Evolutionary conservation across 2,888 invertebrate genomes (phyloP).

Genomic region (Acanthosepion esculentum): DNA sequence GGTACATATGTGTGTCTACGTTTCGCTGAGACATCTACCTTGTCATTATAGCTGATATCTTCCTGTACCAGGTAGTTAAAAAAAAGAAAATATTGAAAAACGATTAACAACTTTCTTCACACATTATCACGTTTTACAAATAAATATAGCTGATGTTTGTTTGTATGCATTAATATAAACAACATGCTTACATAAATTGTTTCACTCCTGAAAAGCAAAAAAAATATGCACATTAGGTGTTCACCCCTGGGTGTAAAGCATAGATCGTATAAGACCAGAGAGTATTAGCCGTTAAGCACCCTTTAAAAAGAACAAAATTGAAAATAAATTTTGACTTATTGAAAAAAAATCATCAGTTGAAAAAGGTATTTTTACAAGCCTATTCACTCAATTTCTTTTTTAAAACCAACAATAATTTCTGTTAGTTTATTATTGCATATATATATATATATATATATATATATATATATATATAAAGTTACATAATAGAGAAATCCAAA

Average conservation of each 20-base stretch:
- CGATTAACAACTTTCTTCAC: background rate
- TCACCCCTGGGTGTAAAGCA: background rate
- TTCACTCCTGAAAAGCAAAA: background rate
- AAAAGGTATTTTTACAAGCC: background rate
- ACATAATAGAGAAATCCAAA: background rate
- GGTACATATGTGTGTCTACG: background rate
- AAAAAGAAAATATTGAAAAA: background rate
- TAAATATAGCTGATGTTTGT: background rate
- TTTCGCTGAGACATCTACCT: background rate
- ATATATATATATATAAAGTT: background rate
- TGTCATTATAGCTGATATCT: background rate
- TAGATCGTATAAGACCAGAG: conserved; percentile 21
- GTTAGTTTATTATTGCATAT: background rate
- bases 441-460: conserved; percentile 33
- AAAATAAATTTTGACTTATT: no score
- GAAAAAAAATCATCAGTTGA: background rate
- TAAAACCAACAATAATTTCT: no score
- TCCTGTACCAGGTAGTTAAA: background rate
- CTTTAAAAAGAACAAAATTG: background rate
- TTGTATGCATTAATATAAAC: background rate
- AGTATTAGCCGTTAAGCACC: background rate
- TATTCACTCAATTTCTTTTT: background rate
- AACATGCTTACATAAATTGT: background rate
- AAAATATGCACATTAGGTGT: background rate
- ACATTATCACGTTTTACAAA: background rate